Evolutionary conservation across 2,797 vertebrate species (phyloP).

Genomic region (Oryzias sinensis): DNA sequence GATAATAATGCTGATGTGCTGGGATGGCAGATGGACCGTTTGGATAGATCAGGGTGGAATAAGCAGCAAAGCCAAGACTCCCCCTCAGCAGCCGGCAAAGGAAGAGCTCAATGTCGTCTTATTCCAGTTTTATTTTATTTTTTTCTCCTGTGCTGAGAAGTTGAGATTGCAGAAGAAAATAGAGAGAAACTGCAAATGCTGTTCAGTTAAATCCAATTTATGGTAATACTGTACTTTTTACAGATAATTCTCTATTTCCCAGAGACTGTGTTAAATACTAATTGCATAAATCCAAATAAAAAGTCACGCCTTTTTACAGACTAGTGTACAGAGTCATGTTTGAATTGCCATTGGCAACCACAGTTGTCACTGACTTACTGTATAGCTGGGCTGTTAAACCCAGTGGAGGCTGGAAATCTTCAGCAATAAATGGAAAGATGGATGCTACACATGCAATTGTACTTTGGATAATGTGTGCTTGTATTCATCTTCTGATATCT

Average conservation of each 20-base stretch:
- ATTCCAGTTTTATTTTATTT: not conserved
- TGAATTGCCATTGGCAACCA: not conserved
- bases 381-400: too few species aligned
- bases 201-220: not conserved
- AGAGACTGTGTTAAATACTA: too few species aligned
- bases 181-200: not conserved
- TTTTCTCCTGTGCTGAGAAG: slow-evolving; percentile 5
- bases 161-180: not conserved
- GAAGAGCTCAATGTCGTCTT: not conserved
- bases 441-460: too few species aligned
- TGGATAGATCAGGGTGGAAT: slow-evolving; percentile 12
- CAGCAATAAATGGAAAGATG: too few species aligned
- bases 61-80: slow-evolving; percentile 11
- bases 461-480: too few species aligned
- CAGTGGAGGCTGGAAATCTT: too few species aligned
- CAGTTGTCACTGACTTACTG: too few species aligned
- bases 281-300: not conserved
- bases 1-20: slow-evolving; percentile 47
- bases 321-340: not conserved
- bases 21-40: slow-evolving; percentile 41
- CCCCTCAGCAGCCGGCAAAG: slow-evolving; percentile 12
- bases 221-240: not conserved
- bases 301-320: not conserved
- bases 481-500: too few species aligned
- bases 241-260: not conserved